These are phyloP conservation scores for Cercopithecus mitis DNA, from an alignment of 2,797 vertebrate species.

Conservation along the genomic window DNA sequence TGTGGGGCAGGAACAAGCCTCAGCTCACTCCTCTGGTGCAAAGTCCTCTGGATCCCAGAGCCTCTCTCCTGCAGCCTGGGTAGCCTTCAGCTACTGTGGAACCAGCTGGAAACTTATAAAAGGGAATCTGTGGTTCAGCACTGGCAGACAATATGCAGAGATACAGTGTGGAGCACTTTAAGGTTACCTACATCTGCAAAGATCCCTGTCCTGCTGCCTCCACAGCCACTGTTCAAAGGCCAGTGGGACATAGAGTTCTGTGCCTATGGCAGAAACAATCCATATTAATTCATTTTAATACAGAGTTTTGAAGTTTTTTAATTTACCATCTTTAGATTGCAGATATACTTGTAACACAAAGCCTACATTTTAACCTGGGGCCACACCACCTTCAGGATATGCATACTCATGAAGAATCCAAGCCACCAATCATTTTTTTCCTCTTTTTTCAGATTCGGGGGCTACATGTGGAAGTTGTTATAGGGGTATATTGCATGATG, in stretches of 20 bases:
- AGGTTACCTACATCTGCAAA: neutral
- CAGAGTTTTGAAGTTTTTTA: neutral
- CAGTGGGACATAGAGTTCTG: neutral
- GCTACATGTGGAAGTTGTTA: neutral
- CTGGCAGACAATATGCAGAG: neutral
- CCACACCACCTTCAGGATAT: neutral
- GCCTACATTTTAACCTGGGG: neutral
- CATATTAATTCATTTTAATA: neutral
- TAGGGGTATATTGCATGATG: neutral
- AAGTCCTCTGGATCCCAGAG: neutral
- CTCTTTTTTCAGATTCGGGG: neutral
- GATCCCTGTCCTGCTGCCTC: neutral
- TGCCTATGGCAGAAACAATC: neutral
- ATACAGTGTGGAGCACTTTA: rapidly evolving
- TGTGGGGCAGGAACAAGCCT: neutral
- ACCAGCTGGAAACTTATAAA: slow-evolving; percentile 48
- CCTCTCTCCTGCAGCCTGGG: neutral
- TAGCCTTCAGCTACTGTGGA: neutral
- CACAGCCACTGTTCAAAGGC: neutral
- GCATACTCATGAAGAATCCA: neutral
- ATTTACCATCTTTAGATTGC: slow-evolving; percentile 1
- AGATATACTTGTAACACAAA: neutral
- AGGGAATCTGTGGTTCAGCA: slow-evolving; percentile 58
- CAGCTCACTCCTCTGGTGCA: neutral
- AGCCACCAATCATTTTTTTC: neutral